These are phyloP conservation scores for Spermophilus dauricus DNA, from an alignment of 2,113 vertebrate species.

Conservation along the genomic window DNA sequence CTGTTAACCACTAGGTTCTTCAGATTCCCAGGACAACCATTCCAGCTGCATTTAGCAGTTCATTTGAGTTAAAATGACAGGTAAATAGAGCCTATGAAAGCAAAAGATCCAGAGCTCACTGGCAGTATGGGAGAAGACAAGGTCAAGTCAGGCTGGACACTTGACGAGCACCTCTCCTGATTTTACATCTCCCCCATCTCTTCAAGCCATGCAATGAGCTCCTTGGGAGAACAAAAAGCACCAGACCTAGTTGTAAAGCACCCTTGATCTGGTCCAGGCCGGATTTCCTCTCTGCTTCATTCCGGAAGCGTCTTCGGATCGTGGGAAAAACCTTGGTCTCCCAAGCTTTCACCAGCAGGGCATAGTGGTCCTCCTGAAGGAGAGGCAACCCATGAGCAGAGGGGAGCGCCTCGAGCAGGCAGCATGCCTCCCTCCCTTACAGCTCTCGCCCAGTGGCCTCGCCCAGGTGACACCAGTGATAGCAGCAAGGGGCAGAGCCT, in stretches of 20 bases:
- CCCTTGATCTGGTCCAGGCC: slow-evolving; percentile 99
- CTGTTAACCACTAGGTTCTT: neutral
- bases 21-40: neutral
- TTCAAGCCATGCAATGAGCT: neutral
- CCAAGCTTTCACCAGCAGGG: slow-evolving; percentile 98
- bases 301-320: slow-evolving; percentile 98
- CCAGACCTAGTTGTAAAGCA: slow-evolving; percentile 96
- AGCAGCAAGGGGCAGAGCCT: neutral
- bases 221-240: neutral
- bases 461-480: rapidly evolving
- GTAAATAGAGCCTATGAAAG: neutral
- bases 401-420: rapidly evolving
- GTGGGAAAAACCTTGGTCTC: slow-evolving; percentile 99
- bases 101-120: neutral
- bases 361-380: slow-evolving; percentile 97
- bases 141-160: neutral
- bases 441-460: neutral
- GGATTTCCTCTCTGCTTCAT: slow-evolving; percentile 98
- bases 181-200: neutral
- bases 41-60: neutral
- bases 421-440: neutral
- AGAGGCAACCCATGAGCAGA: neutral
- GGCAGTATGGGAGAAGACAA: neutral
- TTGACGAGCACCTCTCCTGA: neutral
- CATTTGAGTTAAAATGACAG: neutral